Conservation (phyloP, 2,797 vertebrate genomes). For the Furcifer pardalis region DNA sequence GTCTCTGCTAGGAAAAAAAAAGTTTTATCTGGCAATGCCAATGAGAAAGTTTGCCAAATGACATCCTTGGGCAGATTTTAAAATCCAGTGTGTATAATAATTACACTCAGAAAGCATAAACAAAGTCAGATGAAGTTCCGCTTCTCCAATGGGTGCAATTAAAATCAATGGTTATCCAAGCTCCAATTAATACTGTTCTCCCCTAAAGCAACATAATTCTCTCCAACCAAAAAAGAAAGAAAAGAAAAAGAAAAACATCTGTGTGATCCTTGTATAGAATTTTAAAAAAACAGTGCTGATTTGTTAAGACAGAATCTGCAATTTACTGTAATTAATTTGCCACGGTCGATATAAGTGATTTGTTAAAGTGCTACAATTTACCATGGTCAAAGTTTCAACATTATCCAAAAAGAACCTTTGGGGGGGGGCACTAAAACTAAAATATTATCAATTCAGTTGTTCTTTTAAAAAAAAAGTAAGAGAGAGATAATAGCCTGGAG, state of each 20-base stretch:
- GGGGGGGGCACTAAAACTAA: neutral
- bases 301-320: too few species aligned
- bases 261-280: too few species aligned
- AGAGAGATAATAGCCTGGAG: neutral
- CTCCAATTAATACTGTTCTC: neutral
- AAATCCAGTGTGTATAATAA: neutral
- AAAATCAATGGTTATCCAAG: neutral
- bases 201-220: neutral
- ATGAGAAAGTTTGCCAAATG: neutral
- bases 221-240: too few species aligned
- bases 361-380: neutral
- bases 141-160: neutral
- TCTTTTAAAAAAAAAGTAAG: neutral
- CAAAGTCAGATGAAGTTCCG: neutral
- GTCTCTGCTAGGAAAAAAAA: neutral
- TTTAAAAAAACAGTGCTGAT: too few species aligned
- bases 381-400: neutral
- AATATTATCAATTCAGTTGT: neutral
- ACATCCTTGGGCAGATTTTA: neutral
- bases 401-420: neutral
- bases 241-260: too few species aligned
- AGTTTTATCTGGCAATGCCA: neutral
- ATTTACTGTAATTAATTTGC: too few species aligned
- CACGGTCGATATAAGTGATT: neutral
- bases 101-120: neutral